phyloP scores from a whole-genome alignment of 2,888 invertebrate species.

The Dichetophora obliterata region DNA sequence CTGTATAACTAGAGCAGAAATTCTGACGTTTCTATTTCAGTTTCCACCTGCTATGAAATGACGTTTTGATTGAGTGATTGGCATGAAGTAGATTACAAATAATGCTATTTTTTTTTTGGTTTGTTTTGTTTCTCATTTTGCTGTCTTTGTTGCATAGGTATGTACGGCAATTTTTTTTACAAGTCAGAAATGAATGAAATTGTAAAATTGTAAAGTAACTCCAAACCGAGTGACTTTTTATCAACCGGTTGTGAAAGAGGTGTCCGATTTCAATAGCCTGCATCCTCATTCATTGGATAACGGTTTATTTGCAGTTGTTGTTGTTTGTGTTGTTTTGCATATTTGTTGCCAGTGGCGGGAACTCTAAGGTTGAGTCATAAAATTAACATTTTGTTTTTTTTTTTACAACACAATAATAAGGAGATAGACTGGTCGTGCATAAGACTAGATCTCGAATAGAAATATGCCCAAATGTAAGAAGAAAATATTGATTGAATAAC shows the following conservation, averaged over 20 bases:
- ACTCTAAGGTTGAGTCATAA: too few species aligned
- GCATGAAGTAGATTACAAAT: conserved; percentile 57
- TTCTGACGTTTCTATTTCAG: conserved; percentile 69
- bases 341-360: too few species aligned
- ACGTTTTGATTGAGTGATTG: conserved; percentile 69
- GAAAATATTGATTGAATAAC: too few species aligned
- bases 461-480: too few species aligned
- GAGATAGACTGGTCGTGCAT: too few species aligned
- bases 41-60: conserved; percentile 61
- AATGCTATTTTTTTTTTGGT: background rate
- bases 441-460: too few species aligned
- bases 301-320: too few species aligned
- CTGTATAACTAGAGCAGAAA: conserved; percentile 69
- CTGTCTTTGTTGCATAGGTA: too few species aligned
- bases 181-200: conserved; percentile 13
- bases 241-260: conserved; percentile 28
- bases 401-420: too few species aligned
- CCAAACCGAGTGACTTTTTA: conserved; percentile 10
- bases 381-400: too few species aligned
- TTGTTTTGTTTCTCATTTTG: background rate
- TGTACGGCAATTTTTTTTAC: background rate
- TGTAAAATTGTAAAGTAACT: conserved; percentile 17
- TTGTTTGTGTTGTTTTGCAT: too few species aligned
- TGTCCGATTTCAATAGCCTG: conserved; percentile 7
- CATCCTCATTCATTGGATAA: background rate